A percentile compares a stretch with the other conserved stretches of the same genome.
phyloP scores from a whole-genome alignment of 2,113 vertebrate species.

The Scortum barcoo region DNA sequence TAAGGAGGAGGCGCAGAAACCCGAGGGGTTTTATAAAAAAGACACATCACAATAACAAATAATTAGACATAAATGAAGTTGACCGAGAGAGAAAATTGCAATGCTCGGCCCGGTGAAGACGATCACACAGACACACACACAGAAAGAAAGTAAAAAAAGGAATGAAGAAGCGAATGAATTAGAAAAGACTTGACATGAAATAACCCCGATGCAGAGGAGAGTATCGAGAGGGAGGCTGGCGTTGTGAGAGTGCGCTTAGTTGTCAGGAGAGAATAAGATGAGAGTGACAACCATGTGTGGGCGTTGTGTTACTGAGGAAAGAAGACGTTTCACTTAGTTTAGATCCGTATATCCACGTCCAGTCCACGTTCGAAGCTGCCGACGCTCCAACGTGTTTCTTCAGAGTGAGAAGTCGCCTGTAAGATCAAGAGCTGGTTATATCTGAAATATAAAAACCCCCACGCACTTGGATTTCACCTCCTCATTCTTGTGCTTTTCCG shows the following conservation, averaged over 20 bases:
- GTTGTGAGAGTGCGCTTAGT: not conserved
- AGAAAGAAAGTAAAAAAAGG: too few species aligned
- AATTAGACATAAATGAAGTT: conserved; percentile 24
- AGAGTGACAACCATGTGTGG: conserved; percentile 1
- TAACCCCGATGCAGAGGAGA: not conserved
- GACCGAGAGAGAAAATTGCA: conserved; percentile 1
- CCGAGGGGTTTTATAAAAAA: not conserved
- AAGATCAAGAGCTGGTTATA: not conserved
- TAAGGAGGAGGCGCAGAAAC: not conserved
- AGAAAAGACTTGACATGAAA: conserved; percentile 2
- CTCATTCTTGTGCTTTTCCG: not conserved
- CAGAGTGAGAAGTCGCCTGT: not conserved
- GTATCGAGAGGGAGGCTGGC: not conserved
- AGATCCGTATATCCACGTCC: not conserved
- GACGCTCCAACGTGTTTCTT: not conserved
- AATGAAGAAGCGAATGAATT: not conserved
- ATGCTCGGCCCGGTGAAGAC: not conserved
- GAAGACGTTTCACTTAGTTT: conserved; percentile 17
- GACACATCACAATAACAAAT: not conserved
- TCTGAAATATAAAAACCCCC: not conserved
- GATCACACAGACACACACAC: not conserved
- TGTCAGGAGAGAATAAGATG: conserved; percentile 15
- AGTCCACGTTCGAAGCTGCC: not conserved
- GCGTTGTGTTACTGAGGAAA: conserved; percentile 1
- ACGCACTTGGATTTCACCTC: not conserved